Conservation (phyloP, 2,797 vertebrate species). For the Smutsia gigantea region DNA sequence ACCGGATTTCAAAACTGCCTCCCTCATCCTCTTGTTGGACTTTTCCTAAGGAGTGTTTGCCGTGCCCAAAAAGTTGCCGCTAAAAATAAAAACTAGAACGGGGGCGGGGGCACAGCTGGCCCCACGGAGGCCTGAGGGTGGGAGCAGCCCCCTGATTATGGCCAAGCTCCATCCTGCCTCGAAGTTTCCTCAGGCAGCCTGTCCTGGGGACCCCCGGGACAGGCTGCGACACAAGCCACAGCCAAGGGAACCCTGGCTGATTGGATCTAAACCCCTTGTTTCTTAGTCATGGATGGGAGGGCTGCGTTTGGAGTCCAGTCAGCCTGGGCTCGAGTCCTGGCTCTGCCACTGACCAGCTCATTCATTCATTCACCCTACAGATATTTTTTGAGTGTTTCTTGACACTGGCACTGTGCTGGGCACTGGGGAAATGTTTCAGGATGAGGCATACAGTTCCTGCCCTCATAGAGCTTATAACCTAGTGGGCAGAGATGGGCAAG, state of each 20-base stretch:
- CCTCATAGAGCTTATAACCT: background rate
- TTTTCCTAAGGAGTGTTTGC: constrained; percentile 39
- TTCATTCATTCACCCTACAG: background rate
- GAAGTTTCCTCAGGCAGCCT: constrained; percentile 4
- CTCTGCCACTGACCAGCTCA: background rate
- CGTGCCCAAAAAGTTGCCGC: constrained; percentile 51
- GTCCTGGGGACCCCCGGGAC: background rate
- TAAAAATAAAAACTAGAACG: constrained; percentile 68
- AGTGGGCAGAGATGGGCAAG: background rate
- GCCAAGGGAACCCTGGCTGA: background rate
- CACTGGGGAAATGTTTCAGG: background rate
- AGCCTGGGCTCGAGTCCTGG: background rate
- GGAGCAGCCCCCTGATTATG: background rate
- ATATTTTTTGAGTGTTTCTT: background rate
- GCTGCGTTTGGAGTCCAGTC: background rate
- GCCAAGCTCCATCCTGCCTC: background rate
- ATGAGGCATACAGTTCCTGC: accelerated
- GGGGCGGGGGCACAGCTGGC: constrained; percentile 18
- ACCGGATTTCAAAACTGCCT: constrained; percentile 54
- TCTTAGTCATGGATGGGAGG: background rate
- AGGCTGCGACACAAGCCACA: background rate
- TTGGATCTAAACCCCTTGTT: background rate
- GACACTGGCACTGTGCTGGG: background rate
- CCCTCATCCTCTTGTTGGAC: background rate
- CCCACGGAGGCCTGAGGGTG: background rate